These are phyloP conservation scores for Ophiodon elongatus DNA, from an alignment of 2,113 vertebrate species.

Conservation along the genomic window DNA sequence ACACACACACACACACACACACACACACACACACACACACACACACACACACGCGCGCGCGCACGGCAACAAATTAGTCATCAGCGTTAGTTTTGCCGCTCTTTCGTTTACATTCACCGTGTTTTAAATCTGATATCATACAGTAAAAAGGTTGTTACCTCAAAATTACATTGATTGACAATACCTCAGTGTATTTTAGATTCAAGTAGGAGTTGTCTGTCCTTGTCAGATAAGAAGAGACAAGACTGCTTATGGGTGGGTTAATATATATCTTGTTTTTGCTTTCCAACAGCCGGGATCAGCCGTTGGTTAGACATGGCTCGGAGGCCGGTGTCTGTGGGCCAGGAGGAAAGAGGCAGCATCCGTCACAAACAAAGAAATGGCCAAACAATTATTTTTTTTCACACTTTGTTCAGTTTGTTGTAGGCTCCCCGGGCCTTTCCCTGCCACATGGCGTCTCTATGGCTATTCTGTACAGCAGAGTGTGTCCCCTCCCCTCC, in stretches of 20 bases:
- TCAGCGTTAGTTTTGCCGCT: conserved; percentile 4
- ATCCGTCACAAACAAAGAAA: conserved; percentile 64
- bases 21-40: not conserved
- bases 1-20: not conserved
- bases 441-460: conserved; percentile 74
- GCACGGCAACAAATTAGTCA: not conserved
- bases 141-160: conserved; percentile 53
- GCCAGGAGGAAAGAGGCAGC: conserved; percentile 50
- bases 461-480: conserved; percentile 93
- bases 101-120: conserved; percentile 42
- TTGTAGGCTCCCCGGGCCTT: conserved; percentile 37
- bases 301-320: conserved; percentile 42
- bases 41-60: not conserved
- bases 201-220: conserved; percentile 58
- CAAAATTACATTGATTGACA: conserved; percentile 47
- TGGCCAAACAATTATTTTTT: conserved; percentile 49
- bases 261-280: not conserved
- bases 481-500: conserved; percentile 71
- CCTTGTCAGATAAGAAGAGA: conserved; percentile 5
- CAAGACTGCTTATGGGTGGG: conserved; percentile 3
- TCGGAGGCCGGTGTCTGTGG: conserved; percentile 53
- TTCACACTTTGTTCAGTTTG: conserved; percentile 35
- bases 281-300: conserved; percentile 1
- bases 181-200: conserved; percentile 40
- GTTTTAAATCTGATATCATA: conserved; percentile 29